These are phyloP conservation scores for Otolemur crassicaudatus DNA, from an alignment of 2,797 vertebrate genomes.

Conservation along the genomic window DNA sequence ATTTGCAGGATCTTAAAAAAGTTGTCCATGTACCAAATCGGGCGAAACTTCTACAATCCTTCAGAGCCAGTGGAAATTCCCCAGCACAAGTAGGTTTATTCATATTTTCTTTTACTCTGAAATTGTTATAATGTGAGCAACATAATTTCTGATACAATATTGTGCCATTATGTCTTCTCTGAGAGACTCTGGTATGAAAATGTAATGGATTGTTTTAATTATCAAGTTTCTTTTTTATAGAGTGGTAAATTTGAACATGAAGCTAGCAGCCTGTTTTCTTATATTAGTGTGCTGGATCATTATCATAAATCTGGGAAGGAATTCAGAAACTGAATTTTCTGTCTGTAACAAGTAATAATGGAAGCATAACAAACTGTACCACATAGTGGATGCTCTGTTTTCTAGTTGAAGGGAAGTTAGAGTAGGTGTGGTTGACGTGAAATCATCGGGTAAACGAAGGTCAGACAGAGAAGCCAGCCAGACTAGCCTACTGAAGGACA, in stretches of 20 bases:
- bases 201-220: not conserved
- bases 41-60: slow-evolving; percentile 84
- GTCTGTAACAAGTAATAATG: not conserved
- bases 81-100: slow-evolving; percentile 81
- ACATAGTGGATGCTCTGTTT: not conserved
- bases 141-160: not conserved
- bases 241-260: not conserved
- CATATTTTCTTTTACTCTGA: slow-evolving; percentile 19
- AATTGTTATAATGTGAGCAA: not conserved
- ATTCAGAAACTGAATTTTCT: slow-evolving; percentile 6
- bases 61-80: slow-evolving; percentile 83
- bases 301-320: slow-evolving; percentile 32
- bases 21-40: slow-evolving; percentile 84
- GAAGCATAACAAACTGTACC: not conserved
- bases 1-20: slow-evolving; percentile 84
- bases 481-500: not conserved
- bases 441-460: not conserved
- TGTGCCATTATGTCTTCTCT: not conserved
- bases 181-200: not conserved
- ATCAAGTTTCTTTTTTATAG: not conserved
- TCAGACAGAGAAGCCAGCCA: not conserved
- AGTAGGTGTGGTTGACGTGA: not conserved
- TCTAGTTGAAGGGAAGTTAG: not conserved
- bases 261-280: slow-evolving; percentile 19
- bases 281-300: not conserved